Percentiles rank a stretch among this genome's conserved stretches.
Conservation (phyloP, 2,797 vertebrate genomes). For the Dromococcyx pavoninus region DNA sequence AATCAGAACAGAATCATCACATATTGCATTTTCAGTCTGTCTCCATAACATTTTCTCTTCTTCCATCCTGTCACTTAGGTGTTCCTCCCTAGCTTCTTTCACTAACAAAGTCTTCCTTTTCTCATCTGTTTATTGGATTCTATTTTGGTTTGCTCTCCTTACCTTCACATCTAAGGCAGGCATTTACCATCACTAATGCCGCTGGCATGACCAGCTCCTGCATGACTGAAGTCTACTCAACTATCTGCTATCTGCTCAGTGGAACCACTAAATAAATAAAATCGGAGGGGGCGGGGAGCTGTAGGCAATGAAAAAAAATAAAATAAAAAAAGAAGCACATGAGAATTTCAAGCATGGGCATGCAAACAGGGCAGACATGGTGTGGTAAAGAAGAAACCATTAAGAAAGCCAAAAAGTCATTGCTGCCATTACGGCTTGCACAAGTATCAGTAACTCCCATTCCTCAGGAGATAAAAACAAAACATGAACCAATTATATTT, state of each 20-base stretch:
- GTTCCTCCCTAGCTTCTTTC: not conserved
- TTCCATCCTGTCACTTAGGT: not conserved
- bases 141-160: not conserved
- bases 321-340: not conserved
- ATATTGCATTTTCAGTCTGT: not conserved
- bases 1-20: not conserved
- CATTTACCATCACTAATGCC: not conserved
- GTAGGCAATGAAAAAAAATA: no score
- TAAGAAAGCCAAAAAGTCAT: not conserved
- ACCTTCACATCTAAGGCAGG: not conserved
- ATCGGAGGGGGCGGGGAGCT: rapidly evolving
- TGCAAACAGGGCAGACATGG: not conserved
- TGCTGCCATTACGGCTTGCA: not conserved
- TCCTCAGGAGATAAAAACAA: not conserved
- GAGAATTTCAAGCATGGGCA: not conserved
- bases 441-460: not conserved
- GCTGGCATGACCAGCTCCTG: not conserved
- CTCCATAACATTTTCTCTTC: not conserved
- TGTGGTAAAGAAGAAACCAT: not conserved
- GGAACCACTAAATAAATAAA: not conserved
- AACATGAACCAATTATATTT: not conserved
- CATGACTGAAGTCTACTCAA: not conserved
- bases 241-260: not conserved
- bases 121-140: not conserved
- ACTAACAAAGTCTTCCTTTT: not conserved